These are phyloP conservation scores for Galemys pyrenaicus DNA, from an alignment of 2,113 vertebrate genomes.

Conservation along the genomic window DNA sequence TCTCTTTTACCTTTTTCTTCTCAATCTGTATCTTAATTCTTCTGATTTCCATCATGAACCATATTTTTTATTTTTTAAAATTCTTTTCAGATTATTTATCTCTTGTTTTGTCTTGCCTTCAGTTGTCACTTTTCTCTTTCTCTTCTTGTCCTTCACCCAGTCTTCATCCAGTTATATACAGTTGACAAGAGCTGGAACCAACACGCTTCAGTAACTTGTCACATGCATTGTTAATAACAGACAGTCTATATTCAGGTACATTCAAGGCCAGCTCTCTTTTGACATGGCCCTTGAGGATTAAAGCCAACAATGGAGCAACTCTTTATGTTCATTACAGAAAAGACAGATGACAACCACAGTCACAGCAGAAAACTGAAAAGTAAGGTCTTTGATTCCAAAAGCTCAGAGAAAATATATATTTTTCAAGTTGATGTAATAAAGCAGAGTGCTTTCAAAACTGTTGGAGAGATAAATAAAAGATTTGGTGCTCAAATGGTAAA, in stretches of 20 bases:
- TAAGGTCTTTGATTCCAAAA: slow-evolving; percentile 32
- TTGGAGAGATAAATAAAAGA: slow-evolving; percentile 7
- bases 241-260: neutral
- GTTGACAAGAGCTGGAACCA: slow-evolving; percentile 17
- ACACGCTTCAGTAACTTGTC: slow-evolving; percentile 4
- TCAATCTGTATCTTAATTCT: neutral
- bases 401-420: slow-evolving; percentile 46
- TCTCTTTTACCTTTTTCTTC: neutral
- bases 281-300: neutral
- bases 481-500: neutral
- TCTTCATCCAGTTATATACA: neutral
- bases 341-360: neutral
- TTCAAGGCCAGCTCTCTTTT: slow-evolving; percentile 14
- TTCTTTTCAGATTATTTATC: neutral
- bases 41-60: neutral
- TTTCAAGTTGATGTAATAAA: slow-evolving; percentile 28
- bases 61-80: neutral
- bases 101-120: neutral
- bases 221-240: neutral
- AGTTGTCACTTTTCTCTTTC: neutral
- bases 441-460: neutral
- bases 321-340: slow-evolving; percentile 11
- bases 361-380: slow-evolving; percentile 50
- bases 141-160: neutral
- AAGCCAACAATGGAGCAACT: neutral